Evolutionary conservation across 1,140 invertebrate genomes (phyloP), one percentile per base, ranked within the genome.

Genomic region (Drosophila triauraria): DNA sequence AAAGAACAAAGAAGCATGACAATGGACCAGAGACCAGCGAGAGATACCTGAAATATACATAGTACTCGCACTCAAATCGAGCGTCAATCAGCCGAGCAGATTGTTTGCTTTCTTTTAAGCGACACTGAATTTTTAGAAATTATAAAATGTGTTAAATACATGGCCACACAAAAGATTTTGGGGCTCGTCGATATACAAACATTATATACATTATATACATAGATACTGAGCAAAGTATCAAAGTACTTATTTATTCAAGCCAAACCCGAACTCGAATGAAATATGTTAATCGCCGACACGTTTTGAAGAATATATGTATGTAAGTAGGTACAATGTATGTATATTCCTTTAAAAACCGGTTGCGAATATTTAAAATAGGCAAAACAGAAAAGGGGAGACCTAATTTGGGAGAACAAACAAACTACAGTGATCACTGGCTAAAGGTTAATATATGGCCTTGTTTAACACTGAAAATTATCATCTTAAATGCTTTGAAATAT

Each of bases 21-120:
- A 69, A 70, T 56, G 32, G 32, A 35, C 32, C 32, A 10, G 30
- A 9, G 63, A 51, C 64, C 47, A 69, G 40, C 44, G 50, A 62
- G 51, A 30, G 30, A 67, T 27, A 72, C 68, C 70, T 40, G 38
- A 30, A 60, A 40, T 6, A 48, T 48, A 7, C 13, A 13, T 2
- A 47, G 32, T 59, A 35, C 71, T 35, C 35, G 54, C 67, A 74
- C 68, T 60, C 17, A 72, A 60, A 69, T 69, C 32, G 25, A 69
- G 70, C 70, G 68, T 74, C 70, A 72, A 74, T 74, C 70, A 74
- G 44, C 7, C 38, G 13, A 40, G 44, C 67, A 58, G 17, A 60
- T 51, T 72, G 68, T 72, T 74, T 74, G 70, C 68, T 43, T 72
- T 72, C 70, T 43, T 71, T 59, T 72, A 60, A 71, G 69, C 69